Conservation (phyloP, 2,888 invertebrate genomes). For the Autographa gamma region DNA sequence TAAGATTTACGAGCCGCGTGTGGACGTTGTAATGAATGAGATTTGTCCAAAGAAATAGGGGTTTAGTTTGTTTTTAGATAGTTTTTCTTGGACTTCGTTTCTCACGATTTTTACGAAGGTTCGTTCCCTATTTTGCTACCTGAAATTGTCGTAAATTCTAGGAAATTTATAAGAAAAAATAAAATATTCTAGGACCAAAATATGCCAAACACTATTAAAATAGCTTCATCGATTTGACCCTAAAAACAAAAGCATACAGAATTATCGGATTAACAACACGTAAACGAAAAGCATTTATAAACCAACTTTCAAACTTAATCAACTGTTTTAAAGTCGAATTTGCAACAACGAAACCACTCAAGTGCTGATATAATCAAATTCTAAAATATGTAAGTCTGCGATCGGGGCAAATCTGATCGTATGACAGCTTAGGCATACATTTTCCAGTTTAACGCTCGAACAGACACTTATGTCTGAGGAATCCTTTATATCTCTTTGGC, state of each 20-base stretch:
- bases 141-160: no score
- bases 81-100: not conserved
- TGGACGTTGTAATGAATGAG: not conserved
- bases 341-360: not conserved
- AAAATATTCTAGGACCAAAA: no score
- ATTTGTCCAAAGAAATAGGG: not conserved
- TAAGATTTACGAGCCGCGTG: conserved; percentile 3
- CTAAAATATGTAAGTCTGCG: not conserved
- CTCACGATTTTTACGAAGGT: no score
- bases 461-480: conserved; percentile 13
- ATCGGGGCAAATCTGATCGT: conserved; percentile 7
- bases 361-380: not conserved
- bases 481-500: conserved; percentile 16
- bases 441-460: conserved; percentile 24
- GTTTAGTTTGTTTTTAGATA: not conserved
- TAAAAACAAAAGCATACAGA: not conserved
- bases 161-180: no score
- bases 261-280: not conserved
- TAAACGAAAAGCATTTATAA: no score
- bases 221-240: not conserved
- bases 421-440: conserved; percentile 19
- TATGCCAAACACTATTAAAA: no score
- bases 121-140: no score
- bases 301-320: not conserved
- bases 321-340: not conserved